phyloP scores from a whole-genome alignment of 2,888 invertebrate genomes.

The Allygus modestus region DNA sequence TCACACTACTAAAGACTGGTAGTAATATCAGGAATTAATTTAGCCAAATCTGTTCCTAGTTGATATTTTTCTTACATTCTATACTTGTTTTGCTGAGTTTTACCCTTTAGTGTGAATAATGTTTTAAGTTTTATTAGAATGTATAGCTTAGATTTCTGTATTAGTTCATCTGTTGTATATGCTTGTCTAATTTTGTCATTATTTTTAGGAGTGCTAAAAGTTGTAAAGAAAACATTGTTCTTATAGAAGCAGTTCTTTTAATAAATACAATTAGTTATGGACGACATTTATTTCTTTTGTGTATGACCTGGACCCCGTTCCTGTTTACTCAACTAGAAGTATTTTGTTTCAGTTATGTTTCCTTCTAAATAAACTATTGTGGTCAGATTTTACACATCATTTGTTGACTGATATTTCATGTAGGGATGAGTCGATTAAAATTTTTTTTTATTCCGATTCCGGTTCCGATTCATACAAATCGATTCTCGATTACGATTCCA shows the following conservation, averaged over 20 bases:
- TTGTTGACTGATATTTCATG: no score
- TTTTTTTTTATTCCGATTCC: no score
- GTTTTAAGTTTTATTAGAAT: conserved; percentile 18
- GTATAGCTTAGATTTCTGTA: conserved; percentile 16
- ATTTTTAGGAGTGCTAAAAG: neutral
- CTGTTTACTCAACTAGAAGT: no score
- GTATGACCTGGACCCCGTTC: no score
- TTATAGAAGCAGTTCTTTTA: conserved; percentile 7
- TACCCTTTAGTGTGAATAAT: conserved; percentile 2
- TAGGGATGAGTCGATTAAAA: no score
- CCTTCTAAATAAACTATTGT: no score
- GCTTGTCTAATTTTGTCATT: neutral
- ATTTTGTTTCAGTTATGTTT: no score
- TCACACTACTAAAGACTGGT: neutral
- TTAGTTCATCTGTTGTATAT: conserved; percentile 6
- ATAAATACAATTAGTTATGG: neutral
- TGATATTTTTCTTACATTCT: neutral
- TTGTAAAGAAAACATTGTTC: conserved; percentile 19
- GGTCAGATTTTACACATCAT: no score
- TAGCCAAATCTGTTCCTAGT: neutral
- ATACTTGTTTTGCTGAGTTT: neutral
- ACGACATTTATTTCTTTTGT: no score
- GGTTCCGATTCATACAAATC: no score
- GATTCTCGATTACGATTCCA: no score
- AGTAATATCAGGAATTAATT: neutral